phyloP scores from a whole-genome alignment of 2,113 vertebrate species.

The Alligator sinensis region DNA sequence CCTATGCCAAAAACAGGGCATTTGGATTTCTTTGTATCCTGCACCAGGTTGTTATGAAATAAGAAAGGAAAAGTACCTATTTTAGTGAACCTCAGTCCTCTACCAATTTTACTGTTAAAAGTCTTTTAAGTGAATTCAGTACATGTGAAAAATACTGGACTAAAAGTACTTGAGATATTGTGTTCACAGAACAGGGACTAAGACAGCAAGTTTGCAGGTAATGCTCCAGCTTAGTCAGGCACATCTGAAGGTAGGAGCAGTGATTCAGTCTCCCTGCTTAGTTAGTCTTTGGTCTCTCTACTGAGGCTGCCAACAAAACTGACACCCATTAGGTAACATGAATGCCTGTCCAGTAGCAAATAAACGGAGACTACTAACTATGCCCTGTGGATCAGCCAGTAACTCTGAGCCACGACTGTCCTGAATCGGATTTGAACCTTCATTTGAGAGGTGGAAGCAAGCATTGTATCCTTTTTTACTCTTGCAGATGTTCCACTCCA shows the following conservation, averaged over 20 bases:
- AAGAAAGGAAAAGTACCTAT: background rate
- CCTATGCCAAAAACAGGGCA: background rate
- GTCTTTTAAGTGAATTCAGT: background rate
- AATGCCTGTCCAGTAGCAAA: background rate
- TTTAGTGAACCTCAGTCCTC: rapidly evolving
- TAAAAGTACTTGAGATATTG: background rate
- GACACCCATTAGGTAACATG: background rate
- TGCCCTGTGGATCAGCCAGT: background rate
- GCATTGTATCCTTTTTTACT: background rate
- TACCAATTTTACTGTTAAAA: background rate
- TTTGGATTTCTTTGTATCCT: background rate
- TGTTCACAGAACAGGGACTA: background rate
- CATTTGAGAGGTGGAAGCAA: background rate
- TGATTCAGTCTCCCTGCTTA: rapidly evolving
- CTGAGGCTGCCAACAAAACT: background rate
- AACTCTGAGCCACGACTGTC: background rate
- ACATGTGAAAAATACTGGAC: background rate
- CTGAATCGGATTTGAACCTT: background rate
- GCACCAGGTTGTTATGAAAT: background rate
- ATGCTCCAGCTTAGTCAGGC: background rate
- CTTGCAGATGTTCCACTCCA: background rate
- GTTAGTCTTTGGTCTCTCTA: rapidly evolving
- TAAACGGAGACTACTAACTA: background rate
- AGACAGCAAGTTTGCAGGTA: background rate
- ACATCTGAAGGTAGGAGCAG: background rate